Percentiles rank a stretch among this genome's conserved stretches.
phyloP scores from a whole-genome alignment of 1,140 invertebrate genomes.

The Belonocnema kinseyi region DNA sequence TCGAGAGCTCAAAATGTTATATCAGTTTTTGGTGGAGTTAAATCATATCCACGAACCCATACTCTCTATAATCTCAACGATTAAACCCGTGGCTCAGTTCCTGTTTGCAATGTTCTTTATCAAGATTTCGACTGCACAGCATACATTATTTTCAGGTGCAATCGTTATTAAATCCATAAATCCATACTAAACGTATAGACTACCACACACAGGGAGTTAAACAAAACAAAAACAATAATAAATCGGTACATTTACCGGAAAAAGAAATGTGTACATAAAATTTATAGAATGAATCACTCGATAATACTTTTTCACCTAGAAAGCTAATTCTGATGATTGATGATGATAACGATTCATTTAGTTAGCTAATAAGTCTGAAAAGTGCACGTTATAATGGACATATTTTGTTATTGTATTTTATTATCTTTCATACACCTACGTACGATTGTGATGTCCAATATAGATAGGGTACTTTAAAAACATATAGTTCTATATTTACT shows the following conservation, averaged over 20 bases:
- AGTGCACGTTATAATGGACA: not conserved
- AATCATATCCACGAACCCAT: not conserved
- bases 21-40: not conserved
- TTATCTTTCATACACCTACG: slow-evolving; percentile 2
- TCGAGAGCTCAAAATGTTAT: not conserved
- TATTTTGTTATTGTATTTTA: slow-evolving; percentile 20
- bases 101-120: not conserved
- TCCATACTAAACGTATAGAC: not conserved
- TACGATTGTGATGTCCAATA: slow-evolving; percentile 17
- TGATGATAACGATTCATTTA: not conserved
- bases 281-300: not conserved
- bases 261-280: not conserved
- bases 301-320: slow-evolving; percentile 6
- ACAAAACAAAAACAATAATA: not conserved
- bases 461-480: slow-evolving; percentile 6
- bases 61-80: not conserved
- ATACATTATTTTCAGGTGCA: slow-evolving; percentile 3
- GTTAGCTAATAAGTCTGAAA: slow-evolving; percentile 26
- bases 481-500: slow-evolving; percentile 1
- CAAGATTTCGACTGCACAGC: not conserved
- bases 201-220: not conserved
- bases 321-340: not conserved
- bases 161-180: not conserved
- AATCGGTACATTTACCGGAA: not conserved
- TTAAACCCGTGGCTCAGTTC: not conserved